Percentiles rank a stretch among this genome's conserved stretches.
Evolutionary conservation across 2,113 vertebrate species (phyloP).

Genomic region (Paracyprichromis sp.): DNA sequence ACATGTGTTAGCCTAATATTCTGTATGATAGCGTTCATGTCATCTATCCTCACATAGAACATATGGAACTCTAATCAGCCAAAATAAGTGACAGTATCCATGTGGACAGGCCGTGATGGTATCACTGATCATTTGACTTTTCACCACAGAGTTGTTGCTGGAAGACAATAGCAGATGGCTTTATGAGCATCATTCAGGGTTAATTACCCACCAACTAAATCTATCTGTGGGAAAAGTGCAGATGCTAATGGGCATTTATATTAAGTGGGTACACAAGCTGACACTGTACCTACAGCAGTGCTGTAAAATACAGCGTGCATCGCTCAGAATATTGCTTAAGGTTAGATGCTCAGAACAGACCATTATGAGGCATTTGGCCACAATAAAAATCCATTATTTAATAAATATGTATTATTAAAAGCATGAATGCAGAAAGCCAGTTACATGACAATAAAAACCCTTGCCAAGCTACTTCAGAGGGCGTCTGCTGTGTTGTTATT

Average conservation of each 20-base stretch:
- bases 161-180: conserved; percentile 28
- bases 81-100: not conserved
- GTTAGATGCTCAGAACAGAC: not conserved
- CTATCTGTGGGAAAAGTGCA: not conserved
- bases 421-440: not conserved
- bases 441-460: not conserved
- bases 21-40: not conserved
- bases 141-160: not conserved
- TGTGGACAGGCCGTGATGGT: not conserved
- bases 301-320: not conserved
- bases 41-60: not conserved
- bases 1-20: not conserved
- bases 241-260: conserved; percentile 12
- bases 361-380: not conserved
- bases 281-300: not conserved
- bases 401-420: conserved; percentile 11
- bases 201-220: conserved; percentile 16
- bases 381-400: conserved; percentile 19
- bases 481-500: not conserved
- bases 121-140: not conserved
- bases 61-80: not conserved
- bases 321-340: not conserved
- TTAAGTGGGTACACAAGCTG: not conserved
- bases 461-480: not conserved
- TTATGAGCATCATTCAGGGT: not conserved